Base-by-base conservation (phyloP, 1,140 invertebrate genomes). In the Drosophila willistoni region DNA sequence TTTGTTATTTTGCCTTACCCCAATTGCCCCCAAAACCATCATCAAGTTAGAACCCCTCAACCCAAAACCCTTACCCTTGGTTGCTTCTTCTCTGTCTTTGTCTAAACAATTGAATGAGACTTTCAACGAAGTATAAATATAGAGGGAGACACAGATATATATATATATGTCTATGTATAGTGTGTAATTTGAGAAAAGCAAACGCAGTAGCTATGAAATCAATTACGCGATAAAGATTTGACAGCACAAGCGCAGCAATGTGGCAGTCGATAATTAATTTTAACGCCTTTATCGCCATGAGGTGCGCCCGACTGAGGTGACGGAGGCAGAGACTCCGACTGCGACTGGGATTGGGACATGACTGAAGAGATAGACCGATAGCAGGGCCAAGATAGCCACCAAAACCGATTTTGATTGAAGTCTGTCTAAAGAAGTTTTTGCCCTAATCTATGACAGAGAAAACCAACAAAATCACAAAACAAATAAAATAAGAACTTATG, bases 141-240 rank as follows among this genome's bases (percentile, higher is more conserved):
- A 39, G 36, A 39, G 36, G 5, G 36, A 39, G 36, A 13, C 3
- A 13, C 19, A 12, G 12, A 22, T 51, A 12, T 19, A 19, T 47
- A 4, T 47, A 47, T 51, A 3, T 51, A 10, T 51, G n/a, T 51
- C 3, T 51, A 44, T 44, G 17, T 51, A 22, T 76, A 72, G 72
- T 70, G 41, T 86, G 80, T 87, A 87, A 87, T 89, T 84, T 89
- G 84, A 68, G 72, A 73, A 89, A 87, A 82, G 81, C 84, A 90
- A 89, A 79, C 85, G 85, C 84, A 89, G 84, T 89, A 89, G 84
- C 84, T 90, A 89, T 89, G 84, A 89, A 89, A 89, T 89, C 84
- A 89, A 89, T 89, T 89, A 89, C 87, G 80, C 84, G 84, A 89
- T 89, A 89, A 89, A 89, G 84, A 89, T 89, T 89, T 89, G 84